phyloP scores from a whole-genome alignment of 2,797 vertebrate genomes.

The Carcharodon carcharias region DNA sequence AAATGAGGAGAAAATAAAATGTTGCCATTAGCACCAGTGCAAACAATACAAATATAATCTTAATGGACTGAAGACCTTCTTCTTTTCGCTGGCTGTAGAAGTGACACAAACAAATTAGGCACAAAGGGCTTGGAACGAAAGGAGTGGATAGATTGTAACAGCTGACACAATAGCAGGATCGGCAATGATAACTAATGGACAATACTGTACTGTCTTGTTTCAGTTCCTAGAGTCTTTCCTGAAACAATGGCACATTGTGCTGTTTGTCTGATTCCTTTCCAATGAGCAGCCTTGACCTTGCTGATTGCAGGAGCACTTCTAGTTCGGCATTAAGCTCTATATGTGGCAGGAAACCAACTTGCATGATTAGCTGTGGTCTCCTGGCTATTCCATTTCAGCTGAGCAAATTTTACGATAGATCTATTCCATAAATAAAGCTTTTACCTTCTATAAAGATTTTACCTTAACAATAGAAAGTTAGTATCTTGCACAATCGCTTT shows the following conservation, averaged over 20 bases:
- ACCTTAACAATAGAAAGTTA: not conserved
- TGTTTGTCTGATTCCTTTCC: not conserved
- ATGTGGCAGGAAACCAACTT: not conserved
- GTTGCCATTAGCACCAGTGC: not conserved
- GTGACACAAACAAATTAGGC: not conserved
- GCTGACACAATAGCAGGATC: not conserved
- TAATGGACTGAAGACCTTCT: not conserved
- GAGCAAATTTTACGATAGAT: not conserved
- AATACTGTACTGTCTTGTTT: not conserved
- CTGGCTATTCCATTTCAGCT: too few relatives aligned
- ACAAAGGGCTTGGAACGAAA: not conserved
- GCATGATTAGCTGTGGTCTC: not conserved
- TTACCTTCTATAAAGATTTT: not conserved
- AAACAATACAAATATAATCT: not conserved
- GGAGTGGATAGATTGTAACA: not conserved
- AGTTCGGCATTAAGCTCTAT: not conserved
- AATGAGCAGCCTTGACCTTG: constrained; percentile 28
- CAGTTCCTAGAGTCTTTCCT: not conserved
- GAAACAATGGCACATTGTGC: not conserved
- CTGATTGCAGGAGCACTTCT: not conserved
- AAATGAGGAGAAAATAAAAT: not conserved
- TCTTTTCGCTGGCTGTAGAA: not conserved
- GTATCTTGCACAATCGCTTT: not conserved
- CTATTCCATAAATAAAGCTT: not conserved
- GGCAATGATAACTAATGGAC: not conserved